Evolutionary conservation across 2,113 vertebrate species (phyloP).

Genomic region (Paraplagusia blochii): DNA sequence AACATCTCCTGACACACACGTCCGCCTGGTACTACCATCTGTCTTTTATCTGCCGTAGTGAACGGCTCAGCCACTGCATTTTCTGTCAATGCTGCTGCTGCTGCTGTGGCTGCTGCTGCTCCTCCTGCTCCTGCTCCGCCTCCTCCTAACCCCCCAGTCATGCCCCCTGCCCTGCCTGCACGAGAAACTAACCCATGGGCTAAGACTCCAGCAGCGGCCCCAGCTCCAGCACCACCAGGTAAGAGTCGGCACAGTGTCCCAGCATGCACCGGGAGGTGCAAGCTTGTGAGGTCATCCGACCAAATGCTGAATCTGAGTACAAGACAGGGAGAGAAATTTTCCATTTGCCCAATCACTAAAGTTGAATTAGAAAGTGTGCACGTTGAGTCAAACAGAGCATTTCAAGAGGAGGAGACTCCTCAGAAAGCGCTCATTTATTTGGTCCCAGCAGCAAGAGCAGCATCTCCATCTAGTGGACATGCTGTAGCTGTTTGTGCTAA

Average conservation of each 20-base stretch:
- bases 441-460: too few relatives aligned
- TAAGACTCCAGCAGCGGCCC: constrained; percentile 78
- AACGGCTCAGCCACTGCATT: constrained; percentile 88
- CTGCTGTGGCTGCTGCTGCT: constrained; percentile 57
- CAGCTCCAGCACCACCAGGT: constrained; percentile 78
- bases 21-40: constrained; percentile 33
- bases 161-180: constrained; percentile 86
- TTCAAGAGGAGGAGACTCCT: too few relatives aligned
- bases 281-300: not conserved
- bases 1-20: constrained; percentile 1
- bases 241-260: constrained; percentile 58
- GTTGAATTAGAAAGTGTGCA: too few relatives aligned
- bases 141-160: constrained; percentile 75
- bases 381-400: too few relatives aligned
- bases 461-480: too few relatives aligned
- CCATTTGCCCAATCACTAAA: too few relatives aligned
- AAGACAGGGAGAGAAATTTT: too few relatives aligned
- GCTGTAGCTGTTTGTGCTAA: too few relatives aligned
- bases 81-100: constrained; percentile 74
- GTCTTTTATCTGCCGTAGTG: constrained; percentile 85
- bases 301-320: too few relatives aligned
- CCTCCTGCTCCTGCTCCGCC: constrained; percentile 65
- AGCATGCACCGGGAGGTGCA: not conserved
- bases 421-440: too few relatives aligned
- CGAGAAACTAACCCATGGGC: constrained; percentile 99